Conservation (phyloP, 2,888 invertebrate genomes). For the Cataglyphis livida region DNA sequence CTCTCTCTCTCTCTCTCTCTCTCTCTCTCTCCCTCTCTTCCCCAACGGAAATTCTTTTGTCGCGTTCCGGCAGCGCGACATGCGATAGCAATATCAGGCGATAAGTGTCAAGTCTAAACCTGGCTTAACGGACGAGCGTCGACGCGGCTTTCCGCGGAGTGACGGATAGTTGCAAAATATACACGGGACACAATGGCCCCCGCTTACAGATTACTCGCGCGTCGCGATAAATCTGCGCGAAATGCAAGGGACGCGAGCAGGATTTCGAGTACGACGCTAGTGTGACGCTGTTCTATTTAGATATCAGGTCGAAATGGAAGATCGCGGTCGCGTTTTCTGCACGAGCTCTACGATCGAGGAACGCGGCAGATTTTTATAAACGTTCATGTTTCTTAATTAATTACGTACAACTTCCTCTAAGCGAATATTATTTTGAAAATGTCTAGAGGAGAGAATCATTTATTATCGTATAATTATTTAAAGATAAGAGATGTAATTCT, state of each 20-base stretch:
- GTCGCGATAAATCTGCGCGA: slow-evolving; percentile 45
- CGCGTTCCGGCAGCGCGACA: slow-evolving; percentile 45
- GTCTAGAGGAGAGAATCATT: neutral
- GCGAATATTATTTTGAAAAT: neutral
- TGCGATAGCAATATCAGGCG: slow-evolving; percentile 53
- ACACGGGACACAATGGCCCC: slow-evolving; percentile 41
- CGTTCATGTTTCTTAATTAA: slow-evolving; percentile 15
- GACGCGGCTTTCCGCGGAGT: slow-evolving; percentile 51
- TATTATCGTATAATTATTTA: neutral
- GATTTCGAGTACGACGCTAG: slow-evolving; percentile 21
- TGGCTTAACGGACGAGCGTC: slow-evolving; percentile 54
- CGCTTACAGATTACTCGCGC: slow-evolving; percentile 48
- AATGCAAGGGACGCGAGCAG: slow-evolving; percentile 29
- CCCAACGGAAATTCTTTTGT: slow-evolving; percentile 49
- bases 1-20: too few species aligned
- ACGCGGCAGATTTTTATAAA: slow-evolving; percentile 7
- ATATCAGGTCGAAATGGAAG: slow-evolving; percentile 14
- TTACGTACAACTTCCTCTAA: neutral
- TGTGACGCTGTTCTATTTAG: neutral
- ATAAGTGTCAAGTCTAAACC: slow-evolving; percentile 54
- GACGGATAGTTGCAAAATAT: slow-evolving; percentile 52
- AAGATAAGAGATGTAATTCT: neutral
- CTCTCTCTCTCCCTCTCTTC: neutral
- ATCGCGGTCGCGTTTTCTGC: slow-evolving; percentile 13
- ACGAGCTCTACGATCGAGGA: neutral